phyloP scores from a whole-genome alignment of 2,797 vertebrate genomes.

The Sebastes baramenuke region DNA sequence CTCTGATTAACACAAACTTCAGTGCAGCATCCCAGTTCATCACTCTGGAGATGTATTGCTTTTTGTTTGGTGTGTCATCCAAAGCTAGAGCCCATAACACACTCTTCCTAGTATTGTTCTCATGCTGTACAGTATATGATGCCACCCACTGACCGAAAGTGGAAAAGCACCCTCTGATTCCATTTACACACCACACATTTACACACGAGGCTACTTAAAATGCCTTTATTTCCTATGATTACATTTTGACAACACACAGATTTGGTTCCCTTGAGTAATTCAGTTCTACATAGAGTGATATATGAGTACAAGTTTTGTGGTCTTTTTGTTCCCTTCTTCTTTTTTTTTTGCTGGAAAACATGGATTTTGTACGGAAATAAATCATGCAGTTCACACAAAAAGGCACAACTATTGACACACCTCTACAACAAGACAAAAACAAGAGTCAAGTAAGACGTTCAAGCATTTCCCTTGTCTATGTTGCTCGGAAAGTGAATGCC shows the following conservation, averaged over 20 bases:
- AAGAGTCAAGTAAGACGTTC: constrained; percentile 45
- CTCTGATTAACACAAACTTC: not conserved
- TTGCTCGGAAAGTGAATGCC: constrained; percentile 28
- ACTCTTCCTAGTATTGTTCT: not conserved
- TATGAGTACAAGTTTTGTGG: constrained; percentile 59
- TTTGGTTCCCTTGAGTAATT: constrained; percentile 67
- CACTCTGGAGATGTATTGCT: not conserved
- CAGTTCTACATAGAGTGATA: constrained; percentile 69
- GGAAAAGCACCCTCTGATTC: constrained; percentile 22
- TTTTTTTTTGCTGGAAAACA: constrained; percentile 67
- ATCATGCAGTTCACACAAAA: constrained; percentile 83
- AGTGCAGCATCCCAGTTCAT: not conserved
- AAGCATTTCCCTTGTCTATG: constrained; percentile 52
- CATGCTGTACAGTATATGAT: not conserved
- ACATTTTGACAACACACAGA: constrained; percentile 75
- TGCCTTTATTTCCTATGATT: constrained; percentile 82
- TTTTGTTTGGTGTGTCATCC: not conserved
- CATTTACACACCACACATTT: constrained; percentile 56
- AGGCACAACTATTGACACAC: constrained; percentile 77
- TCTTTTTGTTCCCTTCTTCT: constrained; percentile 37
- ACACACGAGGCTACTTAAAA: constrained; percentile 75
- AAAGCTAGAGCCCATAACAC: not conserved
- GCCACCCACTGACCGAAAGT: constrained; percentile 45
- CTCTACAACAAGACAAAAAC: constrained; percentile 71
- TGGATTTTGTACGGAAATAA: constrained; percentile 64